Evolutionary conservation across 2,797 vertebrate species (phyloP).

Genomic region (Somateria mollissima): DNA sequence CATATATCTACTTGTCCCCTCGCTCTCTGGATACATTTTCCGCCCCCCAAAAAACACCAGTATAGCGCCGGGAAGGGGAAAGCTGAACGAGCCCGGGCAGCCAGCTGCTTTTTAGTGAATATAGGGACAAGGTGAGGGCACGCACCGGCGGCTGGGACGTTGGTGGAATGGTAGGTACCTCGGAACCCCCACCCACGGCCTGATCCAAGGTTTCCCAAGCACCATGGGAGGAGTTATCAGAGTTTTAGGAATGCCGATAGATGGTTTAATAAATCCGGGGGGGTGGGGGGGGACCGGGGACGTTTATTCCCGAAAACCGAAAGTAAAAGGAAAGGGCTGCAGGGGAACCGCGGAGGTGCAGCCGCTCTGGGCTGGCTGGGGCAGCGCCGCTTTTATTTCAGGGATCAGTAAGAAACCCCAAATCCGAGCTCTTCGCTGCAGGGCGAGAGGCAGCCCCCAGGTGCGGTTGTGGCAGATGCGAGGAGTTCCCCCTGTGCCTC

Average conservation of each 20-base stretch:
- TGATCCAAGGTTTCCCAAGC: background rate
- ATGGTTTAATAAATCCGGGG: background rate
- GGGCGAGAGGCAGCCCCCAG: background rate
- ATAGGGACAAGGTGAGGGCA: background rate
- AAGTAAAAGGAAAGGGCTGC: slow-evolving; percentile 36
- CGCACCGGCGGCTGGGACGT: background rate
- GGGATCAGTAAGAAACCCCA: background rate
- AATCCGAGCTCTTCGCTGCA: background rate
- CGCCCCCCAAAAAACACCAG: background rate
- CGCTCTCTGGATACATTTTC: background rate
- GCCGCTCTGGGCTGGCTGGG: background rate
- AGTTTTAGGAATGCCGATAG: slow-evolving; percentile 11
- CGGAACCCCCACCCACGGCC: background rate
- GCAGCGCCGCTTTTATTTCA: background rate
- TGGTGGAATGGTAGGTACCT: background rate
- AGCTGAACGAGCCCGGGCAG: background rate
- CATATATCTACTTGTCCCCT: background rate
- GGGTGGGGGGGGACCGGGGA: background rate
- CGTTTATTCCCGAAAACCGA: background rate
- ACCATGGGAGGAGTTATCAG: slow-evolving; percentile 32
- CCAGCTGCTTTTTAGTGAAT: background rate
- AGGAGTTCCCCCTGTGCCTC: background rate
- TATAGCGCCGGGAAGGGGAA: accelerated
- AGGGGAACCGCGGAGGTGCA: background rate
- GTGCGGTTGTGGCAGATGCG: background rate